A percentile compares a stretch with the other conserved stretches of the same genome.
Conservation (phyloP, 2,888 invertebrate genomes). For the Atherix ibis region DNA sequence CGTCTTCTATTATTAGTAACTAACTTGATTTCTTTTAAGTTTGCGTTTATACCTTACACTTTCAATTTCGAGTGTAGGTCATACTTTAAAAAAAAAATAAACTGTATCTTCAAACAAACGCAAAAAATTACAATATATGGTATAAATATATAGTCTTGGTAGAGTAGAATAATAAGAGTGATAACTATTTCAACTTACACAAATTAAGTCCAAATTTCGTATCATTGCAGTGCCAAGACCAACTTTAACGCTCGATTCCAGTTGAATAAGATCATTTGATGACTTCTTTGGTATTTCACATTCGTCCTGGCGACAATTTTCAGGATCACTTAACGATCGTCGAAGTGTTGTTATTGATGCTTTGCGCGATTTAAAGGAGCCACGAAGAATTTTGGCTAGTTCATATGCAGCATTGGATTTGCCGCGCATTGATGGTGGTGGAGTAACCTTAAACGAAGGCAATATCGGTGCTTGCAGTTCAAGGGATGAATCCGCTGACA, state of each 20-base stretch:
- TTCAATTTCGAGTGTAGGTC: too few species aligned
- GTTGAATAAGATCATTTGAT: conserved; percentile 5
- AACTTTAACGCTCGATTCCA: conserved; percentile 6
- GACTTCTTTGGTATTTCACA: conserved; percentile 11
- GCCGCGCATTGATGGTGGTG: conserved; percentile 19
- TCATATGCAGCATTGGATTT: conserved; percentile 19
- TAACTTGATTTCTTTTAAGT: too few species aligned
- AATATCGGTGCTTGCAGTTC: conserved; percentile 28
- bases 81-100: too few species aligned
- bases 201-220: conserved; percentile 20
- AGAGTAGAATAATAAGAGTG: too few species aligned
- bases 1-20: too few species aligned
- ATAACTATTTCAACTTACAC: too few species aligned
- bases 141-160: too few species aligned
- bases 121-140: too few species aligned
- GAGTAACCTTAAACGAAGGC: conserved; percentile 29
- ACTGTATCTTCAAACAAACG: too few species aligned
- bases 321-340: conserved; percentile 29
- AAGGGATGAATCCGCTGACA: conserved; percentile 25
- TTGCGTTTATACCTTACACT: too few species aligned
- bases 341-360: conserved; percentile 26
- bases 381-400: conserved; percentile 22
- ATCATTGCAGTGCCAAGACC: conserved; percentile 18
- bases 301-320: conserved; percentile 15
- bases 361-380: conserved; percentile 26